Evolutionary conservation across 92 coral and sea anemone species (phyloP).

Genomic region (Anthopleura xanthogrammica): DNA sequence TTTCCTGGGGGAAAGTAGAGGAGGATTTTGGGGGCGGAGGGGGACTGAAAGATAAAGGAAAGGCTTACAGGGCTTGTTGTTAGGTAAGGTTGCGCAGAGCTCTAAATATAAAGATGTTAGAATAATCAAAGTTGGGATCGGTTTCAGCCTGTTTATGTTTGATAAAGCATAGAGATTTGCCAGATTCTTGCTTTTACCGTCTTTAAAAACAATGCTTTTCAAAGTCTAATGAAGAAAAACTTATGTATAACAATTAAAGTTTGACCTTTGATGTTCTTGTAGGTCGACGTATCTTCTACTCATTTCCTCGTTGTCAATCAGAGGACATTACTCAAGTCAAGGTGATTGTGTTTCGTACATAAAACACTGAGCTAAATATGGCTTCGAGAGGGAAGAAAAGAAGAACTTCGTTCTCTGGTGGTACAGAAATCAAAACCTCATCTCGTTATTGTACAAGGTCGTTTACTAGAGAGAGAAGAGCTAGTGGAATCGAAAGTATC

Average conservation of each 20-base stretch:
- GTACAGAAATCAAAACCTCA: conserved; percentile 2
- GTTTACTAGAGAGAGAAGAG: conserved; percentile 51
- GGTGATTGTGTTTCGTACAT: conserved; percentile 2
- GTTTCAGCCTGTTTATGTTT: conserved; percentile 3
- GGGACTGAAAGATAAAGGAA: not conserved
- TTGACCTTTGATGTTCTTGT: conserved; percentile 27
- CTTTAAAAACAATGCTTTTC: conserved; percentile 4
- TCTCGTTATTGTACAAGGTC: conserved; percentile 78
- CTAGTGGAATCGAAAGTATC: conserved; percentile 78
- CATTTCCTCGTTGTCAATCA: conserved; percentile 37
- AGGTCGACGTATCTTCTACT: conserved; percentile 23
- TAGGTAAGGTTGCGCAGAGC: not conserved
- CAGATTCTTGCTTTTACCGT: not conserved
- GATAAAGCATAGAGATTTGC: conserved; percentile 2
- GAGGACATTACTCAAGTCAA: not conserved
- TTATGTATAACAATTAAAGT: not conserved
- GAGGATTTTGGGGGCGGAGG: not conserved
- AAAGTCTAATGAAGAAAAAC: not conserved
- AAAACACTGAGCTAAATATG: conserved; percentile 3
- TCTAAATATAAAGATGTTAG: not conserved
- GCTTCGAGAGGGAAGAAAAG: conserved; percentile 25
- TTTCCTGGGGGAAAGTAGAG: not conserved
- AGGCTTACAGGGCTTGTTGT: not conserved
- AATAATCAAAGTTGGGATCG: not conserved
- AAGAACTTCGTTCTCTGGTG: conserved; percentile 22